These are phyloP conservation scores for Galleria mellonella DNA, from an alignment of 1,140 invertebrate species.

Conservation along the genomic window DNA sequence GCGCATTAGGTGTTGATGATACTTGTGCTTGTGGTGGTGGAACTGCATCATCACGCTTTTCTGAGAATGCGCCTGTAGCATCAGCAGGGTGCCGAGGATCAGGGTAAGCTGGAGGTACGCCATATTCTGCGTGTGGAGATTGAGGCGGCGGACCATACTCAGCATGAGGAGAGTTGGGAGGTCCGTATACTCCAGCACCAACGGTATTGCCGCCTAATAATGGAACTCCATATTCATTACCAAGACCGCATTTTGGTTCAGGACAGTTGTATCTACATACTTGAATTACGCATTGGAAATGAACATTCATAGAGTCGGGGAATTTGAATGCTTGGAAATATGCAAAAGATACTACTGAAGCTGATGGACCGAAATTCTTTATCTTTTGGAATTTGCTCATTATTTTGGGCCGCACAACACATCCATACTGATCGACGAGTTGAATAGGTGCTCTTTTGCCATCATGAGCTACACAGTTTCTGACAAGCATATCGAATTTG, in stretches of 20 bases:
- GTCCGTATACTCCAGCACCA: constrained; percentile 80
- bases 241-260: constrained; percentile 88
- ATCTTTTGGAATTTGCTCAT: constrained; percentile 97
- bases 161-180: constrained; percentile 76
- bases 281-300: constrained; percentile 97
- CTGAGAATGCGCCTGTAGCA: constrained; percentile 86
- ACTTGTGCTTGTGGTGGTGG: constrained; percentile 85
- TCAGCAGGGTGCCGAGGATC: constrained; percentile 89
- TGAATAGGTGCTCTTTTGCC: constrained; percentile 94
- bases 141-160: constrained; percentile 81
- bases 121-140: constrained; percentile 78
- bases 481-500: constrained; percentile 95
- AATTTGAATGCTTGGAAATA: constrained; percentile 98
- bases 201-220: constrained; percentile 75
- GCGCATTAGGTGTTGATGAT: constrained; percentile 80
- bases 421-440: constrained; percentile 93
- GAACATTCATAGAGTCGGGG: constrained; percentile 97
- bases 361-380: constrained; percentile 95
- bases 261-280: constrained; percentile 95
- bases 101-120: constrained; percentile 84
- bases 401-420: constrained; percentile 93
- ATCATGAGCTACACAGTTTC: constrained; percentile 95
- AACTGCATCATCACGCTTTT: constrained; percentile 86
- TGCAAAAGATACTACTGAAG: constrained; percentile 94
- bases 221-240: constrained; percentile 81